A percentile compares a stretch with the other conserved stretches of the same genome.
These are phyloP conservation scores for Tetranychus piercei DNA, from an alignment of 2,888 invertebrate genomes.

Conservation along the genomic window DNA sequence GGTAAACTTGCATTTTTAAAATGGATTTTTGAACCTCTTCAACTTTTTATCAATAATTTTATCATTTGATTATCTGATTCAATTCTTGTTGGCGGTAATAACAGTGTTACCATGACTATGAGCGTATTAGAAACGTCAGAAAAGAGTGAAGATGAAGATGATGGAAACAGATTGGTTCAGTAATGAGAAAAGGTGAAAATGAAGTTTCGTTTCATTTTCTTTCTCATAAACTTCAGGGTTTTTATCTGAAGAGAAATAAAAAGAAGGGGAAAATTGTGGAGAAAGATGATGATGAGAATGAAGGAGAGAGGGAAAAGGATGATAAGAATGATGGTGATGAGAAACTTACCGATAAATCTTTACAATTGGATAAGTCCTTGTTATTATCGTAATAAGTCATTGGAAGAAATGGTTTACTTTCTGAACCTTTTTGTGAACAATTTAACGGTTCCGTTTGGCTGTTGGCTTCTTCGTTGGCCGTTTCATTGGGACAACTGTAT, in stretches of 20 bases:
- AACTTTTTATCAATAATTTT: not conserved
- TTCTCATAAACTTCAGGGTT: too few relatives aligned
- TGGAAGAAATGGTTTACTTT: not conserved
- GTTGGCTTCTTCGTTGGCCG: not conserved
- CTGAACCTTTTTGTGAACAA: not conserved
- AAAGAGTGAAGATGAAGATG: not conserved
- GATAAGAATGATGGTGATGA: not conserved
- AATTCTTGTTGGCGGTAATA: constrained; percentile 1
- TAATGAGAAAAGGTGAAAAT: not conserved
- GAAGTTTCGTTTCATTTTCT: not conserved
- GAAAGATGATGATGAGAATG: not conserved
- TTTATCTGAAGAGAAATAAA: too few relatives aligned
- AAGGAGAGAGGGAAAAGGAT: not conserved
- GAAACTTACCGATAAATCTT: not conserved
- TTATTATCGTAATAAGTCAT: not conserved
- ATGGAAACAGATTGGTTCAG: not conserved
- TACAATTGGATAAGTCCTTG: not conserved
- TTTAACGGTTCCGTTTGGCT: not conserved
- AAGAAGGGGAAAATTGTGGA: not conserved
- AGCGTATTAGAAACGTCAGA: not conserved
- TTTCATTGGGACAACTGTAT: constrained; percentile 4
- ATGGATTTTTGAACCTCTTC: too few relatives aligned
- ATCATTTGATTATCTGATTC: not conserved
- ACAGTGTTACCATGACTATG: not conserved
- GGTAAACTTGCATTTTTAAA: too few relatives aligned